These are phyloP conservation scores for Jacana jacana DNA, from an alignment of 2,113 vertebrate species.

Conservation along the genomic window DNA sequence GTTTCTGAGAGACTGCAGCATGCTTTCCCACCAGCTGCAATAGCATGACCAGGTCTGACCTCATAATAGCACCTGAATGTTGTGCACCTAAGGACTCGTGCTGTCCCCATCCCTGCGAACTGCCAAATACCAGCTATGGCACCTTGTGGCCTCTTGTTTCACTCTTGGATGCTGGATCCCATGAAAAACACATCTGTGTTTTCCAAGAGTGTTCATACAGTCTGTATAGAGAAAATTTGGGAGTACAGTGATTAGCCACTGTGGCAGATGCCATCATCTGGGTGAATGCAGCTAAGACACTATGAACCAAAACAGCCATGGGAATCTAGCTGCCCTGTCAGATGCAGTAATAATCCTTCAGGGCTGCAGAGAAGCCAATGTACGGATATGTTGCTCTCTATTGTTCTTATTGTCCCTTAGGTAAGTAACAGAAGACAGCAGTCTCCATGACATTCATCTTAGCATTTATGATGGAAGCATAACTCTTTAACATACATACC, in stretches of 20 bases:
- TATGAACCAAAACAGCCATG: neutral
- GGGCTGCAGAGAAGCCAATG: neutral
- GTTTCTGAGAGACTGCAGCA: neutral
- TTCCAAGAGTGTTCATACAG: neutral
- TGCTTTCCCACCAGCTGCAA: neutral
- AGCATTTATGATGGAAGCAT: neutral
- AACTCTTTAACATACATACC: neutral
- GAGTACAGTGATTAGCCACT: neutral
- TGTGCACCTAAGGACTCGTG: neutral
- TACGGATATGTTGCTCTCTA: neutral
- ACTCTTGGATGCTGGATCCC: neutral
- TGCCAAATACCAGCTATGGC: neutral
- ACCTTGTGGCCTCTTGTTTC: neutral
- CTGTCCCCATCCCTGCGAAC: too few species aligned
- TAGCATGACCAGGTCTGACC: neutral
- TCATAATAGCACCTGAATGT: neutral
- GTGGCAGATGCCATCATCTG: neutral
- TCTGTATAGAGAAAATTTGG: neutral
- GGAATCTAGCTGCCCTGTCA: neutral
- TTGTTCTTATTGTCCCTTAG: neutral
- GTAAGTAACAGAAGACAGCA: neutral
- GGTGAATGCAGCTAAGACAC: neutral
- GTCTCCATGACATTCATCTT: neutral
- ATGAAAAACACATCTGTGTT: neutral
- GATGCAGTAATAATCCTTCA: neutral